Base-by-base conservation (phyloP, 2,888 invertebrate species). In the Lordiphosa andalusiaca region DNA sequence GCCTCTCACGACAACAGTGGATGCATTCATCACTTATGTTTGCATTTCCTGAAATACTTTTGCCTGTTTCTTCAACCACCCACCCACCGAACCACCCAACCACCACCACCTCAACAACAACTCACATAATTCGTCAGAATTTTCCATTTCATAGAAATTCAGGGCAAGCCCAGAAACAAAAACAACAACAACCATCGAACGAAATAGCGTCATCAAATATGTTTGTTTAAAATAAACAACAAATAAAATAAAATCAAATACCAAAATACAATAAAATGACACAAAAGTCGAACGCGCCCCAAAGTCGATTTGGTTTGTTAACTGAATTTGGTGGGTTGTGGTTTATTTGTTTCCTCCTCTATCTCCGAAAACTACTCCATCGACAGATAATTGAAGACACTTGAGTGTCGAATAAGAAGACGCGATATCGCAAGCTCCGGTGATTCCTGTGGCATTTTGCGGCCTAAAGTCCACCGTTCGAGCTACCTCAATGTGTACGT, bases 161-260 rank as follows among this genome's bases (percentile, higher is more conserved):
- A 36, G 41, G 77, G 23, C 74, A 72, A 81, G 67, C 74, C 81
- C 72, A 66, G 49, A 65, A n/a, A n/a, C n/a, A n/a, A 65, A 63
- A 54, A 55, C 44, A 62, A 53, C 5, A 56, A 42, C 37, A 55
- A 63, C 63, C 30, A 38, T 52, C 38, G 37, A 59, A 57, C 73
- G 68, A 69, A 64, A 74, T 51, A 64, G 37, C 53, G 63, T 62
- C 65, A 78, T 74, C 68, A 67, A 71, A 60, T 67, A 60, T 68
- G 64, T 76, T 71, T 67, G 61, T 53, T 63, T 48, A 48, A 56
- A 63, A 64, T 64, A 63, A 63, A 64, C 57, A 58, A 30, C 44
- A 62, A 67, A 60, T 60, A 53, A 66, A 71, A 66, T 62, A 63
- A 50, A 59, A 25, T 42, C 57, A 56, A 63, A 66, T 30, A 30